These are phyloP conservation scores for Tetraneura akinire DNA, from an alignment of 1,140 invertebrate genomes.

Conservation along the genomic window DNA sequence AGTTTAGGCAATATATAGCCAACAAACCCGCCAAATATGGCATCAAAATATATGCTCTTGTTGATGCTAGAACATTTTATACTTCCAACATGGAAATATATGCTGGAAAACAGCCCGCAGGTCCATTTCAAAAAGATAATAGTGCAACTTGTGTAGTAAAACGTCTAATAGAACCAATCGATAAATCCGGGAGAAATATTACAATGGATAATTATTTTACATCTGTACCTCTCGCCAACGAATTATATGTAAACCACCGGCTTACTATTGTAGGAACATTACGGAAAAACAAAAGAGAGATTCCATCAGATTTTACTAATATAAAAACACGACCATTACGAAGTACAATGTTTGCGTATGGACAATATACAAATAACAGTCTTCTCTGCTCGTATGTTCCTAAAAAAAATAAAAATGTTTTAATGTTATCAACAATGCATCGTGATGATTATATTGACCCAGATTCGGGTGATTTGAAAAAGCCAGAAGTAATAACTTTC, in stretches of 20 bases:
- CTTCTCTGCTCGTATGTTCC: conserved; percentile 1
- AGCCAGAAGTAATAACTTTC: conserved; percentile 54
- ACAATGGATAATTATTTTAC: conserved; percentile 59
- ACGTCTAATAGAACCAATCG: conserved; percentile 54
- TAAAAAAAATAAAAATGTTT: conserved; percentile 39
- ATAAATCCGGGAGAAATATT: conserved; percentile 56
- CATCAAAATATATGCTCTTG: conserved; percentile 58
- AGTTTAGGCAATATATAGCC: conserved; percentile 58
- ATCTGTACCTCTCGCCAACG: conserved; percentile 55
- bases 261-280: conserved; percentile 39
- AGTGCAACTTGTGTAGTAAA: conserved; percentile 23
- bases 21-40: conserved; percentile 60
- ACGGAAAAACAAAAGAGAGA: conserved; percentile 24
- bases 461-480: conserved; percentile 25
- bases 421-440: conserved; percentile 6
- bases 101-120: conserved; percentile 48
- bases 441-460: not conserved
- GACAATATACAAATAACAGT: conserved; percentile 5
- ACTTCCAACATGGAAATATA: conserved; percentile 55
- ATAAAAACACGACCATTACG: not conserved
- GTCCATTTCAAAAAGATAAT: conserved; percentile 50
- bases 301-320: not conserved
- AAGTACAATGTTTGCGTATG: conserved; percentile 15
- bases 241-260: conserved; percentile 54
- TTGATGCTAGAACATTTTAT: conserved; percentile 54